Percentiles rank a stretch among this genome's conserved stretches.
These are phyloP conservation scores for Callyntrura sp. DNA, from an alignment of 2,888 invertebrate species.

Conservation along the genomic window DNA sequence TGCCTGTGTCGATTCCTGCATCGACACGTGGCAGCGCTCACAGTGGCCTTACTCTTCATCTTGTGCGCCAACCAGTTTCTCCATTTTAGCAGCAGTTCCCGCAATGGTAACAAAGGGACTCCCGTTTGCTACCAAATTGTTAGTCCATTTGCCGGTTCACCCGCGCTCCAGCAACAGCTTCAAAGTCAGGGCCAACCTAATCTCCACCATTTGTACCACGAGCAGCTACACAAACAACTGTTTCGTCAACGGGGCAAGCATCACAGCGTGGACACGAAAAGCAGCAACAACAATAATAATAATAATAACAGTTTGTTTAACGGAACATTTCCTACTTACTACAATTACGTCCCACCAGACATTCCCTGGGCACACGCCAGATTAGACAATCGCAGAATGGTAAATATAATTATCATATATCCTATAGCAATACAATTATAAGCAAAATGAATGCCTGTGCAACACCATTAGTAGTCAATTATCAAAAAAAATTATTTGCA, in stretches of 20 bases:
- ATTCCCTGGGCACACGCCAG: constrained; percentile 82
- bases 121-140: constrained; percentile 82
- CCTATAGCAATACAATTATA: not conserved
- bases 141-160: constrained; percentile 79
- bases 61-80: constrained; percentile 83
- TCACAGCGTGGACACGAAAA: not conserved
- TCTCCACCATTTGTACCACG: constrained; percentile 57
- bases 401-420: constrained; percentile 49
- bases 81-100: constrained; percentile 74
- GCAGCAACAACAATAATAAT: not conserved
- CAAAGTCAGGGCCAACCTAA: constrained; percentile 55
- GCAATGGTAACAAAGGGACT: constrained; percentile 74
- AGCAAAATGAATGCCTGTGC: too few relatives aligned
- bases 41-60: constrained; percentile 78
- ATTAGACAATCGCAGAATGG: constrained; percentile 83
- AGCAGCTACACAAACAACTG: constrained; percentile 53
- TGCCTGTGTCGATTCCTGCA: constrained; percentile 83
- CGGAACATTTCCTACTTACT: constrained; percentile 64
- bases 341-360: constrained; percentile 78
- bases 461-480: too few relatives aligned
- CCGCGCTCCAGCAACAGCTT: constrained; percentile 56
- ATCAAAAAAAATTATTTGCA: not conserved
- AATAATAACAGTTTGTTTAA: constrained; percentile 63
- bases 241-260: constrained; percentile 15
- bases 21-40: constrained; percentile 80